phyloP scores from a whole-genome alignment of 1,140 invertebrate species.

The Dendrolimus kikuchii region DNA sequence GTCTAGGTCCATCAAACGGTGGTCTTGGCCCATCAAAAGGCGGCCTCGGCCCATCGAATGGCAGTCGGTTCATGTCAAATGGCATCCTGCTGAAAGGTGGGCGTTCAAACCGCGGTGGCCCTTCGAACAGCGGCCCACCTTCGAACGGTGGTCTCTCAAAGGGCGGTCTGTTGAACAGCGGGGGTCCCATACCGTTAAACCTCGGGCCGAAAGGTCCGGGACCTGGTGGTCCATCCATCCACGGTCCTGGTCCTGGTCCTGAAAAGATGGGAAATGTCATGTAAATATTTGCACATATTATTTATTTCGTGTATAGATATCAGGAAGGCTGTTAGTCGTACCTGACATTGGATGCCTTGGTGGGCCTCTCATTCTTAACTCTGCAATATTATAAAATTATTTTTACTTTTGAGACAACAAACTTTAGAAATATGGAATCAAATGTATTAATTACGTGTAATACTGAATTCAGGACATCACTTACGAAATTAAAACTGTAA shows the following conservation, averaged over 20 bases:
- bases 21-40: conserved; percentile 44
- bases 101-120: conserved; percentile 38
- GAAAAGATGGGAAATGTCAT: conserved; percentile 25
- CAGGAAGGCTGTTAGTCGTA: conserved; percentile 24
- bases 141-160: conserved; percentile 52
- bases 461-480: no score
- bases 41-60: conserved; percentile 32
- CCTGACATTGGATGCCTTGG: conserved; percentile 50
- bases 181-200: conserved; percentile 42
- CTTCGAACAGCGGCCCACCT: conserved; percentile 35
- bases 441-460: no score
- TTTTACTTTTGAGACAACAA: conserved; percentile 2
- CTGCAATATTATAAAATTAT: conserved; percentile 47
- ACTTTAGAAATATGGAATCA: no score
- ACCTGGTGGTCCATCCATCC: conserved; percentile 9
- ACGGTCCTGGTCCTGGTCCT: conserved; percentile 30
- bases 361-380: conserved; percentile 63
- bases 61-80: conserved; percentile 34
- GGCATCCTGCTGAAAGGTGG: conserved; percentile 35
- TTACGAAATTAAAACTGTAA: no score
- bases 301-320: not conserved
- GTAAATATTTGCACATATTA: not conserved
- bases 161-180: conserved; percentile 43
- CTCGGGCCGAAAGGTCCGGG: conserved; percentile 44
- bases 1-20: conserved; percentile 42